Conservation (phyloP, 2,888 invertebrate genomes). For the Thecocarcelia acutangulata region DNA sequence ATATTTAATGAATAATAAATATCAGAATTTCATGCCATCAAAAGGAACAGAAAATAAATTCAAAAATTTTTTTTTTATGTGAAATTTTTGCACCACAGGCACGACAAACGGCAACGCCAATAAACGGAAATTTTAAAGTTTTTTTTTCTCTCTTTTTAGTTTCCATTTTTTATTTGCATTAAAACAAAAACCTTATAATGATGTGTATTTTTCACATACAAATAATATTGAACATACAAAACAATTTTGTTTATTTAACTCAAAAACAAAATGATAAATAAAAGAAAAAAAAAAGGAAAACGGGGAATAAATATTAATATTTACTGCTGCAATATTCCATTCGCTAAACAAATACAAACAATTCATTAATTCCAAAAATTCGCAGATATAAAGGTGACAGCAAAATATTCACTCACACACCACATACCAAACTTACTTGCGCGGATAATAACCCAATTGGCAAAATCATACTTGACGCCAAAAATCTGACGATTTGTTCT, state of each 20-base stretch:
- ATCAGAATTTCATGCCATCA: background rate
- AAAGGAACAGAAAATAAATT: slow-evolving; percentile 15
- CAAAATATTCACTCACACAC: background rate
- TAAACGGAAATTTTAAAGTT: slow-evolving; percentile 55
- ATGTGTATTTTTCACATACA: slow-evolving; percentile 7
- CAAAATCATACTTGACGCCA: too few species aligned
- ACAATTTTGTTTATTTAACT: slow-evolving; percentile 37
- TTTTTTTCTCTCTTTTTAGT: slow-evolving; percentile 27
- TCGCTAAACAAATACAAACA: slow-evolving; percentile 50
- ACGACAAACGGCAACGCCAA: background rate
- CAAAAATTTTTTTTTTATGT: slow-evolving; percentile 23
- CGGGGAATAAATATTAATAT: slow-evolving; percentile 48
- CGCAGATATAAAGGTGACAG: background rate
- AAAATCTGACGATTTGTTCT: too few species aligned
- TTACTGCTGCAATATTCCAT: slow-evolving; percentile 32
- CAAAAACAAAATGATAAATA: background rate
- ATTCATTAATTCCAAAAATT: slow-evolving; percentile 40
- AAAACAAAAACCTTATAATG: slow-evolving; percentile 36
- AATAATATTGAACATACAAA: background rate
- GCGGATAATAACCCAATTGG: too few species aligned
- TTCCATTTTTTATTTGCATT: slow-evolving; percentile 1
- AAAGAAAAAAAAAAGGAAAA: slow-evolving; percentile 9
- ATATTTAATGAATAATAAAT: slow-evolving; percentile 38
- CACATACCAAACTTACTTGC: too few species aligned
- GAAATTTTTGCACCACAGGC: slow-evolving; percentile 35